A percentile compares a stretch with the other conserved stretches of the same genome.
These are phyloP conservation scores for Holacanthella duospinosa DNA, from an alignment of 2,888 invertebrate genomes.

Conservation along the genomic window DNA sequence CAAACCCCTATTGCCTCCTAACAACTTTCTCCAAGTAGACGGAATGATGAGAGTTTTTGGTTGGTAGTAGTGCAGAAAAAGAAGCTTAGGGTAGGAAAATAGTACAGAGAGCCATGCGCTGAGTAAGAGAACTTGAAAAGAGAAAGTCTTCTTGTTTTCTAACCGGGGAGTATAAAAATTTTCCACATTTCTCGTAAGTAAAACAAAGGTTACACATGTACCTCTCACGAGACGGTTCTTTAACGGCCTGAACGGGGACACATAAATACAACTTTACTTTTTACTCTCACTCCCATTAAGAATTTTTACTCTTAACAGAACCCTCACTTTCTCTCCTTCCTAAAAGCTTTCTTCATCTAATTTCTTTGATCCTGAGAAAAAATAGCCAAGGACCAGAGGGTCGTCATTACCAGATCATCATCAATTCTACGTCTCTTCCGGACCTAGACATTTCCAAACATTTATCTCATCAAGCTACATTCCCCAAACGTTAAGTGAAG, in stretches of 20 bases:
- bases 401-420: constrained; percentile 1
- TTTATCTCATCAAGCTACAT: neutral
- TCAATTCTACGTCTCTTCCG: neutral
- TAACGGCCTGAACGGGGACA: constrained; percentile 5
- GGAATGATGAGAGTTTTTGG: neutral
- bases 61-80: neutral
- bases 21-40: neutral
- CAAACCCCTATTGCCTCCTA: neutral
- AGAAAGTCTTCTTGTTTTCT: constrained; percentile 6
- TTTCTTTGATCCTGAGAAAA: neutral
- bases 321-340: neutral
- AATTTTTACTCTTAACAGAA: neutral
- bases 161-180: constrained; percentile 18
- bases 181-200: constrained; percentile 23
- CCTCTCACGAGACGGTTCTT: constrained; percentile 6
- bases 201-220: constrained; percentile 24
- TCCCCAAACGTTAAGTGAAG: neutral
- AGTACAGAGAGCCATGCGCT: constrained; percentile 6
- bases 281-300: neutral
- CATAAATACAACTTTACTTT: constrained; percentile 10
- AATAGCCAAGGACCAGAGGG: neutral
- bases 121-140: neutral
- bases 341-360: constrained; percentile 8
- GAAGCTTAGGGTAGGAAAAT: neutral
- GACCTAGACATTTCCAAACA: neutral